Conservation (phyloP, 2,797 vertebrate species). For the Psittacula echo region DNA sequence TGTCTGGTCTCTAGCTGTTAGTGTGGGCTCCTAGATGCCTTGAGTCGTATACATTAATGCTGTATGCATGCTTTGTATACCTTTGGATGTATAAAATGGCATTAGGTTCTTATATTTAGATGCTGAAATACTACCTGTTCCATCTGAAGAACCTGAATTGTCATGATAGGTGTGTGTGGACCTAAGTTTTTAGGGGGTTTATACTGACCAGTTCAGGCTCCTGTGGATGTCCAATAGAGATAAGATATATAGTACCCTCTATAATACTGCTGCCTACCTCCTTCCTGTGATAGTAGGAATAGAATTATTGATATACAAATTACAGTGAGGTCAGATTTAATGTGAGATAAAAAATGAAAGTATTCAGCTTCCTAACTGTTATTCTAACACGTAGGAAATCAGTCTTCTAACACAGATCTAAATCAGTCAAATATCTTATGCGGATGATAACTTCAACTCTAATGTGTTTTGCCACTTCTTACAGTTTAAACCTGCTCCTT, state of each 20-base stretch:
- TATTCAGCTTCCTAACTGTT: not conserved
- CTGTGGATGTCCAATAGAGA: not conserved
- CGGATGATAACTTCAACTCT: not conserved
- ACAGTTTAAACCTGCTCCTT: not conserved
- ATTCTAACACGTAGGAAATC: not conserved
- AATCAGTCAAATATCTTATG: not conserved
- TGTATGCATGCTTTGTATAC: not conserved
- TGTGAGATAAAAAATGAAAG: not conserved
- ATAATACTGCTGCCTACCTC: not conserved
- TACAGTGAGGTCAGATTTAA: not conserved
- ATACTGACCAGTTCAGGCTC: not conserved
- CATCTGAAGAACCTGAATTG: not conserved
- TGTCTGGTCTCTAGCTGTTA: not conserved
- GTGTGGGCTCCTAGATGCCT: not conserved
- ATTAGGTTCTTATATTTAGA: not conserved
- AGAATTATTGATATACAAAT: not conserved
- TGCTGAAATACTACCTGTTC: not conserved
- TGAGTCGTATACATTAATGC: not conserved
- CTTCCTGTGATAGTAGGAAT: not conserved
- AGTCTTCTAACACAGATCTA: not conserved
- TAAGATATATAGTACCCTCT: not conserved
- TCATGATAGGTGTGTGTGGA: accelerated
- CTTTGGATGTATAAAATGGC: not conserved
- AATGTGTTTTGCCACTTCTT: not conserved
- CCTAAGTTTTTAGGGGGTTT: not conserved